Conservation (phyloP, 2,113 vertebrate species). For the Corydoras maculifer region DNA sequence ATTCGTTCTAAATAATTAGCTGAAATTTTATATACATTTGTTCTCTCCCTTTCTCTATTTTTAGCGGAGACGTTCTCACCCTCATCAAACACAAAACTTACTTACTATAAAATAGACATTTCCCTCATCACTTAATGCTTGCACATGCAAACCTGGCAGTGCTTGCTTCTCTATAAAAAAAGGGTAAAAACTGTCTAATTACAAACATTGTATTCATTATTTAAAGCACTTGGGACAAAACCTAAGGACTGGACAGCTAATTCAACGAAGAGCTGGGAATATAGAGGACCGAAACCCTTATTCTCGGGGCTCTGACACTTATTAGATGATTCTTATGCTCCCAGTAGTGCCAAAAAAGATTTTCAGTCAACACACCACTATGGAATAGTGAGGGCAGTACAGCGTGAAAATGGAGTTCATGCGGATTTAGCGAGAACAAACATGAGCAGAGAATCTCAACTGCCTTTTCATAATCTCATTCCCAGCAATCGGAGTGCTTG, state of each 20-base stretch:
- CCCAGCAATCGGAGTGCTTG: background rate
- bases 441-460: conserved; percentile 23
- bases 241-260: too few relatives aligned
- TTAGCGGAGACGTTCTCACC: background rate
- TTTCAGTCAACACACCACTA: conserved; percentile 16
- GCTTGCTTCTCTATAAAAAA: too few relatives aligned
- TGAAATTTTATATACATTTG: conserved; percentile 5
- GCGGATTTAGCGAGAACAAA: conserved; percentile 18
- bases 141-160: too few relatives aligned
- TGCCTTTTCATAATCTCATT: conserved; percentile 16
- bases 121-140: too few relatives aligned
- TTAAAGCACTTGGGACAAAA: too few relatives aligned
- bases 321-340: conserved; percentile 21
- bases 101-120: too few relatives aligned
- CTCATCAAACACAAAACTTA: background rate
- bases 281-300: background rate
- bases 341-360: conserved; percentile 25
- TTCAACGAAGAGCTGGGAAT: conserved; percentile 3
- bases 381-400: conserved; percentile 20
- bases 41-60: background rate
- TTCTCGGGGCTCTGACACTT: conserved; percentile 14
- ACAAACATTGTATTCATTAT: too few relatives aligned
- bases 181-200: too few relatives aligned
- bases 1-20: conserved; percentile 6
- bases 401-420: conserved; percentile 20